Percentiles rank a stretch among this genome's conserved stretches.
Evolutionary conservation across 2,888 invertebrate species (phyloP).

Genomic region (Electrophaes corylata): DNA sequence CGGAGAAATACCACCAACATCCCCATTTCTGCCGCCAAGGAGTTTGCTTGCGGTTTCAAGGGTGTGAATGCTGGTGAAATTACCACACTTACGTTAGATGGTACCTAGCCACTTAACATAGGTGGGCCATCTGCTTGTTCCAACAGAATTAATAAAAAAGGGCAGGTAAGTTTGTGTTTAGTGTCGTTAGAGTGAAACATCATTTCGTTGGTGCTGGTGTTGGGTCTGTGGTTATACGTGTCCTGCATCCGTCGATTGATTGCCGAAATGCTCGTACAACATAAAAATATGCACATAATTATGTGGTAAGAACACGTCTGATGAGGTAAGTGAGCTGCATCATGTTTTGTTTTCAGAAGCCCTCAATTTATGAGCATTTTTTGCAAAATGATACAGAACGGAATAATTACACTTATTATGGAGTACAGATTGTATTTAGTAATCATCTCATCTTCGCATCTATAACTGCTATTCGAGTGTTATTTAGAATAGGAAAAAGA

Average conservation of each 20-base stretch:
- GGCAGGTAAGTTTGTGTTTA: not conserved
- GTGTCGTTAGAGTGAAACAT: constrained; percentile 1
- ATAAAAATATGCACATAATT: constrained; percentile 37
- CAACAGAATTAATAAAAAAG: too few species aligned
- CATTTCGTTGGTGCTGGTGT: not conserved
- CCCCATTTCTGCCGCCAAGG: too few species aligned
- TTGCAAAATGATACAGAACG: constrained; percentile 22
- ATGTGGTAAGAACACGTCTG: constrained; percentile 29
- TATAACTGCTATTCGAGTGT: not conserved
- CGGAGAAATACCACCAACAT: too few species aligned
- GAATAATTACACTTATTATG: constrained; percentile 9
- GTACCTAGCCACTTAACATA: too few species aligned
- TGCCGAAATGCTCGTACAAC: constrained; percentile 23
- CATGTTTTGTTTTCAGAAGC: constrained; percentile 30
- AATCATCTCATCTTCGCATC: constrained; percentile 7
- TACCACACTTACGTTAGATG: too few species aligned
- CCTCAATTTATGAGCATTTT: constrained; percentile 18
- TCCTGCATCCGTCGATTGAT: constrained; percentile 42
- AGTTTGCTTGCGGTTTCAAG: too few species aligned
- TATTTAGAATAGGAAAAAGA: too few species aligned
- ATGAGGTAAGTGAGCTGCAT: constrained; percentile 28
- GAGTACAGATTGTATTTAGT: not conserved
- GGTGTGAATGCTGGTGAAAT: too few species aligned
- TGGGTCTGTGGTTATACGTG: constrained; percentile 36
- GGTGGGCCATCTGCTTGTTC: too few species aligned